Evolutionary conservation across 1,140 invertebrate species (phyloP).

Genomic region (Eurytemora carolleeae): DNA sequence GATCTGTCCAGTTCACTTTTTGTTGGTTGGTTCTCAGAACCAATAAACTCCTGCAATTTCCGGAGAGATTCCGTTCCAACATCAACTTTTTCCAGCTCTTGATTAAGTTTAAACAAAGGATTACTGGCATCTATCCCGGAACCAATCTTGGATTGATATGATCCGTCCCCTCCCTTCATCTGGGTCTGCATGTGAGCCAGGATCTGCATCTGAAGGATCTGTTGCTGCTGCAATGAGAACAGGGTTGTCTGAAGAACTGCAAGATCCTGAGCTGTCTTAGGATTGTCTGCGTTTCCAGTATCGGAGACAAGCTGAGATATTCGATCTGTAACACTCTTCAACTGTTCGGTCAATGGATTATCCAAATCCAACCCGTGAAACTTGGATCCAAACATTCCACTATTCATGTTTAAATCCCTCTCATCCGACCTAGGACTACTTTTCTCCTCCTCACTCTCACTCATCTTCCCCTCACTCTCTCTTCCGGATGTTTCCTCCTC

Average conservation of each 20-base stretch:
- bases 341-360: not conserved
- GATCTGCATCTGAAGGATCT: constrained; percentile 73
- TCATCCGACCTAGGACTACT: not conserved
- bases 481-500: not conserved
- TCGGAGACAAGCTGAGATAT: constrained; percentile 77
- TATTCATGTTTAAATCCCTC: not conserved
- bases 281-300: constrained; percentile 40
- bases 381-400: not conserved
- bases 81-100: not conserved
- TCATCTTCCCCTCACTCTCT: not conserved
- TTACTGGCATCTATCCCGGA: constrained; percentile 4
- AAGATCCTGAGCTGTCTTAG: constrained; percentile 64
- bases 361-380: not conserved
- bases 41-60: constrained; percentile 3
- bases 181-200: constrained; percentile 79
- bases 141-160: not conserved
- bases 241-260: constrained; percentile 66
- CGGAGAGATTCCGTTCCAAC: not conserved
- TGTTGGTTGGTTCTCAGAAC: not conserved
- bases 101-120: not conserved
- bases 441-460: not conserved
- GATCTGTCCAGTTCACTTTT: not conserved
- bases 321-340: constrained; percentile 40
- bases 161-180: constrained; percentile 26
- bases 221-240: constrained; percentile 80